phyloP scores from a whole-genome alignment of 2,113 vertebrate species.

The Bostrychus sinensis region DNA sequence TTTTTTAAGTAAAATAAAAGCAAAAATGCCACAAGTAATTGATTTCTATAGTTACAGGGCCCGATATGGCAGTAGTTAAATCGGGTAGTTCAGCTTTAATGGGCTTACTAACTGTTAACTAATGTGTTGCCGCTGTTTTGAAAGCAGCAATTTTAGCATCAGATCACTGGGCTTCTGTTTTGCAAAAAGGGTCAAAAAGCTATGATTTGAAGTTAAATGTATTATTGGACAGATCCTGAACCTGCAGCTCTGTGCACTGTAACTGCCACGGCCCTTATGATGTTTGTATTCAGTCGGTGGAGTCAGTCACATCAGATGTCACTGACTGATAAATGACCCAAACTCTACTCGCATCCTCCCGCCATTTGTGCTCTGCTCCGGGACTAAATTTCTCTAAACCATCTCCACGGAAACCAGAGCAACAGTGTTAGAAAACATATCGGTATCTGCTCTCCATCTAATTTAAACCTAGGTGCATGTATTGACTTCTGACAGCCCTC shows the following conservation, averaged over 20 bases:
- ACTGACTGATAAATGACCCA: slow-evolving; percentile 47
- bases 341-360: slow-evolving; percentile 39
- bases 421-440: slow-evolving; percentile 19
- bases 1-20: too few species aligned
- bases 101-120: too few species aligned
- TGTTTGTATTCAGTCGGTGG: slow-evolving; percentile 25
- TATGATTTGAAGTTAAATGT: slow-evolving; percentile 11
- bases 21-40: too few species aligned
- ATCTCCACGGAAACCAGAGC: slow-evolving; percentile 15
- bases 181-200: slow-evolving; percentile 27
- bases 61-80: too few species aligned
- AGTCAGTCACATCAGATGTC: slow-evolving; percentile 23
- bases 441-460: slow-evolving; percentile 6
- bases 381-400: slow-evolving; percentile 24
- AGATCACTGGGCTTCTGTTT: slow-evolving; percentile 35
- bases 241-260: not conserved
- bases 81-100: too few species aligned
- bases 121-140: too few species aligned
- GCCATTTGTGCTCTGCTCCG: slow-evolving; percentile 36
- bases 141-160: slow-evolving; percentile 21
- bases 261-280: slow-evolving; percentile 7
- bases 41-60: too few species aligned
- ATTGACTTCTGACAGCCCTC: slow-evolving; percentile 15
- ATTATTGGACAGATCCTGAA: not conserved
- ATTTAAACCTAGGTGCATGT: slow-evolving; percentile 23